Evolutionary conservation across 2,113 vertebrate species (phyloP), one percentile per base, ranked within the genome.

Genomic region (Brevimyrus niger): DNA sequence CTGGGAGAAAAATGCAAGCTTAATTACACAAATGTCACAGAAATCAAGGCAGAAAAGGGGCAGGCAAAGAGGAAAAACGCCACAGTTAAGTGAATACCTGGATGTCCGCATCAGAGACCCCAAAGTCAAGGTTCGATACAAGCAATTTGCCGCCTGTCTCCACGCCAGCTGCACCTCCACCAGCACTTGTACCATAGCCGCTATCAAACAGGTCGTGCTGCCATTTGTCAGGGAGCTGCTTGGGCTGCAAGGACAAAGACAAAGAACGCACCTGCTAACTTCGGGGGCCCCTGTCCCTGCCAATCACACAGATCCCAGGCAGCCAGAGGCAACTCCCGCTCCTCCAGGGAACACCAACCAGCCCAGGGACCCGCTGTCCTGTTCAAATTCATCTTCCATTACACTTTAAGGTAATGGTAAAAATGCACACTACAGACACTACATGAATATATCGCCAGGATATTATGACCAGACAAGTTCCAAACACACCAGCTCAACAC

Each of bases 171-270:
- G 65, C 90, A 0, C 95, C 95, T 0, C 94, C 95, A 1, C 87
- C 95, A 48, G 94, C 94, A n/a, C 95, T 96, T 82, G 95, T 94
- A 1, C 97, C 97, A 86, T 97, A 99, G 90, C 97, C 97, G 76
- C 97, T 98, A 94, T 99, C 97, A 90, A 97, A 99, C 73, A 99
- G 96, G 94, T 99, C 98, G 1, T 99, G 98, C 92, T 99, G 98
- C 98, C 98, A 99, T 91, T 99, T 99, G 93, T 99, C 98, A 0
- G 98, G 98, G 89, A 99, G 97, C 84, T 98, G 98, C 92, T 99
- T 99, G 8, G 98, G 98, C 98, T 99, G 96, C 91, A 95, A 97
- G 76, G 95, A 93, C 94, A 21, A 93, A 96, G 92, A 55, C 53
- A 96, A 93, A 96, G 95, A 96, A 96, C 94, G 95, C 94, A 96